A percentile compares a stretch with the other conserved stretches of the same genome.
These are phyloP conservation scores for Alloscopus bannaensis DNA, from an alignment of 2,888 invertebrate species.

Conservation along the genomic window DNA sequence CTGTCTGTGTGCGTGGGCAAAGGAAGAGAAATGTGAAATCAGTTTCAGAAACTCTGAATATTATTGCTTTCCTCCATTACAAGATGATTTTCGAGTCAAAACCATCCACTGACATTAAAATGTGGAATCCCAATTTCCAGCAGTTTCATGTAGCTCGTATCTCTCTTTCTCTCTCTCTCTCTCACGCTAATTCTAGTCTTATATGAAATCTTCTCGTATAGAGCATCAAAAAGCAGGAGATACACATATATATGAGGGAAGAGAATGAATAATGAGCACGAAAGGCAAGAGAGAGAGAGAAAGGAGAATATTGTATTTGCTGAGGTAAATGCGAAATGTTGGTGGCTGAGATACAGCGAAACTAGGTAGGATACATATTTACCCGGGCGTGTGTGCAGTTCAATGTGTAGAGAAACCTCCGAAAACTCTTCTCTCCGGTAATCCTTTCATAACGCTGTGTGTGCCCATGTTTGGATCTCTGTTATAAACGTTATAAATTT, in stretches of 20 bases:
- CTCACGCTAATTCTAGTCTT: not conserved
- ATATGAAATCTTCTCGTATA: not conserved
- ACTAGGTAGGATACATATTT: constrained; percentile 7
- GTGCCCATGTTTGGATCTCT: too few relatives aligned
- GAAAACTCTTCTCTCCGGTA: too few relatives aligned
- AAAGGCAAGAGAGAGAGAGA: constrained; percentile 28
- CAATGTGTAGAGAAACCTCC: not conserved
- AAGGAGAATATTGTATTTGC: not conserved
- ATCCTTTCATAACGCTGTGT: too few relatives aligned
- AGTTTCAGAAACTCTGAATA: constrained; percentile 27
- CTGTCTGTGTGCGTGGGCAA: not conserved
- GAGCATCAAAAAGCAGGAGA: too few relatives aligned
- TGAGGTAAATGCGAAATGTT: not conserved
- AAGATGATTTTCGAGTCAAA: constrained; percentile 21
- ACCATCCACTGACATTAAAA: constrained; percentile 25
- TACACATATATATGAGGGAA: not conserved
- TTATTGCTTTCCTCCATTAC: constrained; percentile 14
- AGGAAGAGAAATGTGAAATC: constrained; percentile 11
- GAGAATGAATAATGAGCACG: constrained; percentile 16
- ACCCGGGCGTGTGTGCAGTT: not conserved
- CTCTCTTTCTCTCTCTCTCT: not conserved
- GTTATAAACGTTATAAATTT: too few relatives aligned
- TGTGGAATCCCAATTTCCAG: constrained; percentile 9
- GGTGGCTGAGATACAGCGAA: not conserved
- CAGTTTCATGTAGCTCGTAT: not conserved